Evolutionary conservation across 2,113 vertebrate genomes (phyloP).

Genomic region (Semnopithecus entellus): DNA sequence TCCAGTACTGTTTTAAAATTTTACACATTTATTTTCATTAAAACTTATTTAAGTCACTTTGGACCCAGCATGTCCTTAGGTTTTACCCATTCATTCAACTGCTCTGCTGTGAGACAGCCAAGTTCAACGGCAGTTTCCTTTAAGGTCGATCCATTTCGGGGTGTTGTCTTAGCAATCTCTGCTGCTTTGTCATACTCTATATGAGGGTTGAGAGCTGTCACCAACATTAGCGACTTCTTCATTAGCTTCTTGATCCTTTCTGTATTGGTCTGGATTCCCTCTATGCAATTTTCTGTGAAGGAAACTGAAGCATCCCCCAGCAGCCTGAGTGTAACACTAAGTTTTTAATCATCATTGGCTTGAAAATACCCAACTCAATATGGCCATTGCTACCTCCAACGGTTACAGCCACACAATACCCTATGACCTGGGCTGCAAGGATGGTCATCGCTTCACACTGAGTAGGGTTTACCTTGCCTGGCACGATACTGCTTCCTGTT

Average conservation of each 20-base stretch:
- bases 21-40: slow-evolving; percentile 39
- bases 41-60: slow-evolving; percentile 84
- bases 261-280: slow-evolving; percentile 93
- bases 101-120: slow-evolving; percentile 94
- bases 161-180: slow-evolving; percentile 95
- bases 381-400: slow-evolving; percentile 97
- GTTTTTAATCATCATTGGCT: slow-evolving; percentile 98
- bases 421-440: slow-evolving; percentile 99
- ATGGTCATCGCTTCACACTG: slow-evolving; percentile 99
- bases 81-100: slow-evolving; percentile 98
- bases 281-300: slow-evolving; percentile 95
- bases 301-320: slow-evolving; percentile 94
- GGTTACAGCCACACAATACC: slow-evolving; percentile 96
- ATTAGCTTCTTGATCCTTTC: slow-evolving; percentile 96
- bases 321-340: slow-evolving; percentile 93
- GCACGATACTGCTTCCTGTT: slow-evolving; percentile 98
- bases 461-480: slow-evolving; percentile 99
- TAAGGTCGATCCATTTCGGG: slow-evolving; percentile 94
- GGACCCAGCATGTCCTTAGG: slow-evolving; percentile 97
- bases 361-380: slow-evolving; percentile 98
- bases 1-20: background rate
- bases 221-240: slow-evolving; percentile 97
- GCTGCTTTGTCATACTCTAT: slow-evolving; percentile 98
- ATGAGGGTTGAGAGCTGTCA: slow-evolving; percentile 96
- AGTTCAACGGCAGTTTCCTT: slow-evolving; percentile 94